phyloP scores from a whole-genome alignment of 2,797 vertebrate genomes.

The Sebastes elongatus region DNA sequence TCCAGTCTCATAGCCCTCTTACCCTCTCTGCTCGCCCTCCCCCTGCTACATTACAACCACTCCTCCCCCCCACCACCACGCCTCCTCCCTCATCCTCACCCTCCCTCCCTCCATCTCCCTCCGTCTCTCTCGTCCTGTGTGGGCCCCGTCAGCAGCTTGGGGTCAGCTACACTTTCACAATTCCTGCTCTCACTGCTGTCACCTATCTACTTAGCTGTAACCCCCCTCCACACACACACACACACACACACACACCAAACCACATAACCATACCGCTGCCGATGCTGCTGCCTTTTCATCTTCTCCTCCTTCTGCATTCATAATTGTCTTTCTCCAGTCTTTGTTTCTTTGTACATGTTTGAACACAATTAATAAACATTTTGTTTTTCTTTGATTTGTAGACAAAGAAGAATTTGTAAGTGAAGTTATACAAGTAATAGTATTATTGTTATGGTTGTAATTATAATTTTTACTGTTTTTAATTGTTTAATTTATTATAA shows the following conservation, averaged over 20 bases:
- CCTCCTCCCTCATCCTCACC: constrained; percentile 20
- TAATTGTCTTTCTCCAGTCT: background rate
- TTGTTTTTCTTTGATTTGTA: background rate
- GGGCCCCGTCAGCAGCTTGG: constrained; percentile 68
- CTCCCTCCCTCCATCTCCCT: constrained; percentile 1
- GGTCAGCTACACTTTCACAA: constrained; percentile 83
- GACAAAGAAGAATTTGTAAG: background rate
- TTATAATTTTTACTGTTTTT: background rate
- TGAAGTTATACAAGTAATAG: background rate
- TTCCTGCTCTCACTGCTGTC: constrained; percentile 83
- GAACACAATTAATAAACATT: background rate
- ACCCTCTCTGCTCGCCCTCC: constrained; percentile 40
- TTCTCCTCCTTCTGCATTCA: background rate
- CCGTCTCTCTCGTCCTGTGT: constrained; percentile 70
- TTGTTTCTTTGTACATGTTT: background rate
- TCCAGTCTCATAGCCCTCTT: constrained; percentile 14
- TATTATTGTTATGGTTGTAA: background rate
- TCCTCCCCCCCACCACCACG: too few relatives aligned
- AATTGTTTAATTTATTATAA: background rate
- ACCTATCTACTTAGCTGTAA: constrained; percentile 44
- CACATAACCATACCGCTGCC: constrained; percentile 12
- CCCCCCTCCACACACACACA: background rate
- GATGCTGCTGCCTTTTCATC: constrained; percentile 7
- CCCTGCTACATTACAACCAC: constrained; percentile 12
- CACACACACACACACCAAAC: background rate